A percentile compares a stretch with the other conserved stretches of the same genome.
phyloP scores from a whole-genome alignment of 1,140 invertebrate genomes.

The Orchesella cincta region DNA sequence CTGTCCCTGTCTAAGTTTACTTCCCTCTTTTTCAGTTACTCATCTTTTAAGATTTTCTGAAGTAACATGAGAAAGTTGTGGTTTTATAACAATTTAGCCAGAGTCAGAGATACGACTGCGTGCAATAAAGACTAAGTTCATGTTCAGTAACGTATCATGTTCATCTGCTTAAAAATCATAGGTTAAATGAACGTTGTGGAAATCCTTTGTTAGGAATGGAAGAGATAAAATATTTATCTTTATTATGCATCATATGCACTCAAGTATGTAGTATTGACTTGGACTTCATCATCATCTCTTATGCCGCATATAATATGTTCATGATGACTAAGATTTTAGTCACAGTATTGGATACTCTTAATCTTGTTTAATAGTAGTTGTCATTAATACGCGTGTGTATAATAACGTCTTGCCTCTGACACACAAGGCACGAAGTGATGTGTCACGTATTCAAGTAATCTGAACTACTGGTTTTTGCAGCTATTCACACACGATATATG shows the following conservation, averaged over 20 bases:
- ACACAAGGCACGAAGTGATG: neutral
- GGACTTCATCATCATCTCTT: no score
- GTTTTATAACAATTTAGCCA: neutral
- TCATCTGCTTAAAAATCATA: no score
- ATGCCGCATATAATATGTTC: no score
- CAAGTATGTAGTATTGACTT: no score
- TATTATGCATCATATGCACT: no score
- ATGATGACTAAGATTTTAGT: neutral
- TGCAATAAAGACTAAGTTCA: neutral
- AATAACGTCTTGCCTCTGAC: neutral
- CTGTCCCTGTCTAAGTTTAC: neutral
- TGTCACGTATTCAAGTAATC: neutral
- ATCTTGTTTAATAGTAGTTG: no score
- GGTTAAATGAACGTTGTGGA: no score
- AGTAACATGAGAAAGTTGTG: slow-evolving; percentile 7
- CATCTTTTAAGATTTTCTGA: neutral
- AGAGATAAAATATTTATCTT: no score
- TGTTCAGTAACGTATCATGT: neutral
- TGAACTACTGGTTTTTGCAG: neutral
- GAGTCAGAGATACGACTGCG: no score
- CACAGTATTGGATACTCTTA: neutral
- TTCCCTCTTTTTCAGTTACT: neutral
- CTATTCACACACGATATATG: no score
- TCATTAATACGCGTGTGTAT: no score
- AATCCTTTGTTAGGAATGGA: no score